Evolutionary conservation across 2,113 vertebrate species (phyloP).

Genomic region (Semnornis frantzii): DNA sequence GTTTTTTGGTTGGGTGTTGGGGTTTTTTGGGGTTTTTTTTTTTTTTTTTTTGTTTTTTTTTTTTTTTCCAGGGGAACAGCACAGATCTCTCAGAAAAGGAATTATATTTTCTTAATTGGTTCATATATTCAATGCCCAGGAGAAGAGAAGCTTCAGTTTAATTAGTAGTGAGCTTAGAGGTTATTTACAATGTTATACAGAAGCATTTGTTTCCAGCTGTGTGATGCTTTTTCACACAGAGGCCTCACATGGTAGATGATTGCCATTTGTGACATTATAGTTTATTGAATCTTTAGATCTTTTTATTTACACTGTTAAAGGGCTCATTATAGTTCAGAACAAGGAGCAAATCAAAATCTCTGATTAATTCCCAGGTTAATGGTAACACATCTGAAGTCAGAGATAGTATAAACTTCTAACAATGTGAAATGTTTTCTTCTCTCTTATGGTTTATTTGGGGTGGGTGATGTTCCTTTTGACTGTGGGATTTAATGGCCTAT

Average conservation of each 20-base stretch:
- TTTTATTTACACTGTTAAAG: slow-evolving; percentile 79
- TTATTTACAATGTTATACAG: slow-evolving; percentile 79
- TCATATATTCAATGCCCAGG: slow-evolving; percentile 76
- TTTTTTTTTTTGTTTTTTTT: neutral
- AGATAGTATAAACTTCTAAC: slow-evolving; percentile 65
- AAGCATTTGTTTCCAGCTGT: slow-evolving; percentile 80
- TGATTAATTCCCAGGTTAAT: slow-evolving; percentile 75
- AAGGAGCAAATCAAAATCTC: slow-evolving; percentile 68
- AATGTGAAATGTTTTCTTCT: slow-evolving; percentile 57
- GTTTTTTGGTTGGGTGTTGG: no score
- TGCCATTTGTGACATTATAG: slow-evolving; percentile 72
- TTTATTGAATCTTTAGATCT: slow-evolving; percentile 79
- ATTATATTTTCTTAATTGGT: slow-evolving; percentile 80
- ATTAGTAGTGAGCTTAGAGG: slow-evolving; percentile 79
- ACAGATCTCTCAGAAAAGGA: slow-evolving; percentile 60
- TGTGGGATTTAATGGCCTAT: slow-evolving; percentile 38
- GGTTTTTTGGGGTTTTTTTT: neutral
- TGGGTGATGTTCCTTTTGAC: neutral
- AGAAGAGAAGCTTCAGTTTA: slow-evolving; percentile 73
- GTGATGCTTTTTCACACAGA: slow-evolving; percentile 57
- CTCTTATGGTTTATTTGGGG: slow-evolving; percentile 37
- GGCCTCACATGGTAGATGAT: slow-evolving; percentile 64
- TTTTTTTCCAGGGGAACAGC: neutral
- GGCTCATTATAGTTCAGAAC: slow-evolving; percentile 72
- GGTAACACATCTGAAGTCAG: slow-evolving; percentile 58